A percentile compares a stretch with the other conserved stretches of the same genome.
These are phyloP conservation scores for Ridgeia piscesae DNA, from an alignment of 1,140 invertebrate genomes.

Conservation along the genomic window DNA sequence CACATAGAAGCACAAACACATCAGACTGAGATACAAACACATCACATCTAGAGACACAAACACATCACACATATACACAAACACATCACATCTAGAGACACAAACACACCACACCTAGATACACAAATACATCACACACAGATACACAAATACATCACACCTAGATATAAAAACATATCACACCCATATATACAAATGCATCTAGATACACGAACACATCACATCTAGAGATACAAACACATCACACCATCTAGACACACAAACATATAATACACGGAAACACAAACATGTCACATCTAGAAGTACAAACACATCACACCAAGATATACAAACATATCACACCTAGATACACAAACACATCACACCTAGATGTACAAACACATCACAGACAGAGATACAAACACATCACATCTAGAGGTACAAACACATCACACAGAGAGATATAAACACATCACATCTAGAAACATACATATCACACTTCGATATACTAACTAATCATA, in stretches of 20 bases:
- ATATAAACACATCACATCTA: neutral
- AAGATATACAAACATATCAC: neutral
- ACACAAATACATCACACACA: neutral
- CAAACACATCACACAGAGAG: neutral
- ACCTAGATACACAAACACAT: neutral
- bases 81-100: conserved; percentile 66
- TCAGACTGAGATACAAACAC: too few species aligned
- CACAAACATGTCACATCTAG: neutral
- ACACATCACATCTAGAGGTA: neutral
- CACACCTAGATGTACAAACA: neutral
- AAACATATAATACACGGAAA: conserved; percentile 67
- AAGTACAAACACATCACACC: neutral
- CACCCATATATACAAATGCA: neutral
- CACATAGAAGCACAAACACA: too few species aligned
- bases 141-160: neutral
- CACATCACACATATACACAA: conserved; percentile 76
- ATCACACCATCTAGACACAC: conserved; percentile 79
- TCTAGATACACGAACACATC: neutral
- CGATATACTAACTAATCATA: too few species aligned
- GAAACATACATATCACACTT: neutral
- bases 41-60: too few species aligned
- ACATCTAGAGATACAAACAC: conserved; percentile 68
- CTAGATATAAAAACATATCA: neutral
- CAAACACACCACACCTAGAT: neutral
- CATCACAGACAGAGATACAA: neutral